Evolutionary conservation across 2,888 invertebrate genomes (phyloP).

Genomic region (Drosophila anomelani): DNA sequence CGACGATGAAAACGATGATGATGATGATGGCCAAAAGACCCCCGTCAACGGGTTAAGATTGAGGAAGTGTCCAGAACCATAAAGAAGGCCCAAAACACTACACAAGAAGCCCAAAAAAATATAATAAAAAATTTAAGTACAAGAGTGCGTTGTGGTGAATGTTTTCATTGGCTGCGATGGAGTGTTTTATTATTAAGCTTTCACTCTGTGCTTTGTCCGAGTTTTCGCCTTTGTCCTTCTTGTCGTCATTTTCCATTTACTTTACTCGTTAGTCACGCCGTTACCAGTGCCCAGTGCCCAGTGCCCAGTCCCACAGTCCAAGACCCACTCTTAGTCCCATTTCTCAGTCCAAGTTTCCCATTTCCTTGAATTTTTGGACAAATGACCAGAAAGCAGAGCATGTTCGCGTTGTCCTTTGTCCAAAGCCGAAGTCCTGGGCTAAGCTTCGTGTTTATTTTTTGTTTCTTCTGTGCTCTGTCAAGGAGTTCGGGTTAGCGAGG

Average conservation of each 20-base stretch:
- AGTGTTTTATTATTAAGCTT: conserved; percentile 58
- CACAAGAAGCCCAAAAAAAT: conserved; percentile 8
- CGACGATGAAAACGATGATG: background rate
- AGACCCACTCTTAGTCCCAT: background rate
- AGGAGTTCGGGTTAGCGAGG: conserved; percentile 34
- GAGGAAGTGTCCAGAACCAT: conserved; percentile 7
- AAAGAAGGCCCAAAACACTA: conserved; percentile 8
- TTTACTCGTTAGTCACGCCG: conserved; percentile 12
- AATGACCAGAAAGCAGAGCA: conserved; percentile 49
- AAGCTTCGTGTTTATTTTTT: background rate
- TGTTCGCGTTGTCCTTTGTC: conserved; percentile 2
- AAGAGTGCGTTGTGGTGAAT: conserved; percentile 26
- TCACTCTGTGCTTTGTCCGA: conserved; percentile 18
- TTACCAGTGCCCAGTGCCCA: conserved; percentile 1
- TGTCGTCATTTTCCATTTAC: conserved; percentile 12
- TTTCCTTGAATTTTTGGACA: conserved; percentile 45
- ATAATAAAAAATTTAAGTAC: conserved; percentile 46
- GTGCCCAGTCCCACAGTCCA: background rate
- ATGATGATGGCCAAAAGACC: conserved; percentile 1
- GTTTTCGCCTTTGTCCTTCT: conserved; percentile 35
- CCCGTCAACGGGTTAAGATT: conserved; percentile 24
- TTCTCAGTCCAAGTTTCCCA: background rate
- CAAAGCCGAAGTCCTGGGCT: background rate
- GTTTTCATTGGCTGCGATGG: conserved; percentile 12
- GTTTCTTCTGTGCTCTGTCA: background rate